phyloP scores from a whole-genome alignment of 1,140 invertebrate species.

The Venturia canescens region DNA sequence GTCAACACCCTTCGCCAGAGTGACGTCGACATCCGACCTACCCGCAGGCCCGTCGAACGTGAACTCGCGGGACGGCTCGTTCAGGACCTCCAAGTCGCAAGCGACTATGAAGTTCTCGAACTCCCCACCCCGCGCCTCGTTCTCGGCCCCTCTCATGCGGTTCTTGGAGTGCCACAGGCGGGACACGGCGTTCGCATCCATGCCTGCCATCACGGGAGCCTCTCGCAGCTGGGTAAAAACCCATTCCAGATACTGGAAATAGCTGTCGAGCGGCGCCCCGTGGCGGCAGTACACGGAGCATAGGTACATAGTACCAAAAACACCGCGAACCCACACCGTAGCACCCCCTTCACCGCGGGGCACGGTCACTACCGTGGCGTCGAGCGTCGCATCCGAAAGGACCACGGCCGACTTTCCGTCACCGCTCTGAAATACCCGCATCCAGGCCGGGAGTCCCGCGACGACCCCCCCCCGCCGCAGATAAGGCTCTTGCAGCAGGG shows the following conservation, averaged over 20 bases:
- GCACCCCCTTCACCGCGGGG: neutral
- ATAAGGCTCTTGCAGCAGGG: too few relatives aligned
- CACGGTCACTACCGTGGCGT: too few relatives aligned
- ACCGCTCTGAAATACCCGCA: too few relatives aligned
- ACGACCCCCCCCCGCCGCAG: slow-evolving; percentile 8
- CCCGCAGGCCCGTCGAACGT: slow-evolving; percentile 46
- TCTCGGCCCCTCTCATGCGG: neutral
- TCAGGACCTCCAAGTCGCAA: slow-evolving; percentile 33
- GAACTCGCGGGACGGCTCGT: slow-evolving; percentile 21
- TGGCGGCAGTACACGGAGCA: slow-evolving; percentile 47
- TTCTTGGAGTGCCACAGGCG: slow-evolving; percentile 49
- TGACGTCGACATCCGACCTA: slow-evolving; percentile 47
- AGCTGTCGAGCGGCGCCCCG: slow-evolving; percentile 7
- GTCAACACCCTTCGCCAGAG: slow-evolving; percentile 8
- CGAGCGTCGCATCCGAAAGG: too few relatives aligned
- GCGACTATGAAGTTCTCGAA: slow-evolving; percentile 32
- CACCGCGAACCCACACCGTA: slow-evolving; percentile 49
- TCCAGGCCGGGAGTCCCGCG: neutral
- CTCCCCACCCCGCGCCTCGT: neutral
- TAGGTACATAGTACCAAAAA: slow-evolving; percentile 35
- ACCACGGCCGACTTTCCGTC: too few relatives aligned
- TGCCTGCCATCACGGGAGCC: slow-evolving; percentile 33
- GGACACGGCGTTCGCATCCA: slow-evolving; percentile 53
- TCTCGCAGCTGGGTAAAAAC: neutral
- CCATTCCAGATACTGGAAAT: slow-evolving; percentile 36